phyloP scores from a whole-genome alignment of 2,113 vertebrate genomes.

The Cynopterus brachyotis region DNA sequence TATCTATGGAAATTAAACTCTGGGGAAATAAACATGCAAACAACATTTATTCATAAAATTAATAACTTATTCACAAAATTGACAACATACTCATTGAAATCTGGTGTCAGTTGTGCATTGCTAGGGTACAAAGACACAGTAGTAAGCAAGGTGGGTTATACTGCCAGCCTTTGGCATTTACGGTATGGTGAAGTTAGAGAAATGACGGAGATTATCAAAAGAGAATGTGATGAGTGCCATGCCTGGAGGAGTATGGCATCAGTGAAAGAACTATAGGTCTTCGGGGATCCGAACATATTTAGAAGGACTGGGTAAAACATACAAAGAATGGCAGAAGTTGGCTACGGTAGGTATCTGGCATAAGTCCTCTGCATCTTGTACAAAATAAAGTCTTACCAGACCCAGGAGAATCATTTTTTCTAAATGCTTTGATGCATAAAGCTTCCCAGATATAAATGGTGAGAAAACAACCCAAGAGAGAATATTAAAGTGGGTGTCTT shows the following conservation, averaged over 20 bases:
- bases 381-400: not conserved
- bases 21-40: not conserved
- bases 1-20: not conserved
- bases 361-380: not conserved
- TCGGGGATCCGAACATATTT: fast-evolving
- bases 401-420: not conserved
- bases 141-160: not conserved
- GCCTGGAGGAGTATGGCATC: fast-evolving
- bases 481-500: not conserved
- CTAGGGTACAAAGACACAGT: not conserved
- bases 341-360: not conserved
- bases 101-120: fast-evolving
- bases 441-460: not conserved
- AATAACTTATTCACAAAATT: not conserved
- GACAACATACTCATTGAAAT: not conserved
- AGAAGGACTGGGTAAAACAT: not conserved
- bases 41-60: not conserved
- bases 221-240: fast-evolving
- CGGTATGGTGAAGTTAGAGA: not conserved
- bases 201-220: not conserved
- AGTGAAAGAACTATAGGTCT: fast-evolving
- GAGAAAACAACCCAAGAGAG: not conserved
- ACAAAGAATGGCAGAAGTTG: not conserved
- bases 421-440: not conserved
- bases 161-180: not conserved